A percentile compares a stretch with the other conserved stretches of the same genome.
Evolutionary conservation across 1,140 invertebrate genomes (phyloP).

Genomic region (Trigoniulus corallinus): DNA sequence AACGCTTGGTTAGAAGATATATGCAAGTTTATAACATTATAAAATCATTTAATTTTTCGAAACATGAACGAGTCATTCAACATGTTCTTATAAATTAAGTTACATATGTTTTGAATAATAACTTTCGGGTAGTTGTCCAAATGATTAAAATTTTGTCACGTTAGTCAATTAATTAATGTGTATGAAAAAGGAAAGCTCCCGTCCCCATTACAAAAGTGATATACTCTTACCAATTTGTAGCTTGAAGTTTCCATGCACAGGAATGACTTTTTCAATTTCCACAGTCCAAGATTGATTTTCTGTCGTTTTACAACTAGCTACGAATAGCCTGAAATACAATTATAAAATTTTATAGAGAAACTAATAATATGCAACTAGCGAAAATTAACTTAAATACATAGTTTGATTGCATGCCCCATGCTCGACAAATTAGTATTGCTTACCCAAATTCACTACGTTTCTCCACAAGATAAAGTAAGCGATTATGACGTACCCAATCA

Average conservation of each 20-base stretch:
- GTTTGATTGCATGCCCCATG: background rate
- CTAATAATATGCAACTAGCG: no score
- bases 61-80: no score
- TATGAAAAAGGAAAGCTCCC: no score
- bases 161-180: no score
- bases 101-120: no score
- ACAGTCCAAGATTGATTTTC: slow-evolving; percentile 48
- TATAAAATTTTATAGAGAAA: no score
- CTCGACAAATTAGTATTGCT: slow-evolving; percentile 8
- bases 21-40: no score
- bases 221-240: slow-evolving; percentile 45
- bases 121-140: no score
- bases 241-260: slow-evolving; percentile 54
- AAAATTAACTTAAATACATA: background rate
- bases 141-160: no score
- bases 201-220: background rate
- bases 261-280: slow-evolving; percentile 49
- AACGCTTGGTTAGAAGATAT: no score
- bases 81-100: no score
- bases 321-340: slow-evolving; percentile 32
- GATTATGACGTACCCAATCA: slow-evolving; percentile 32
- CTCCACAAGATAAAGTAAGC: slow-evolving; percentile 46
- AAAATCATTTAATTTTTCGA: no score
- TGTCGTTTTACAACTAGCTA: slow-evolving; percentile 38
- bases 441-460: slow-evolving; percentile 39